Evolutionary conservation across 2,888 invertebrate genomes (phyloP), one percentile per base, ranked within the genome.

Genomic region (Pammene aurita): DNA sequence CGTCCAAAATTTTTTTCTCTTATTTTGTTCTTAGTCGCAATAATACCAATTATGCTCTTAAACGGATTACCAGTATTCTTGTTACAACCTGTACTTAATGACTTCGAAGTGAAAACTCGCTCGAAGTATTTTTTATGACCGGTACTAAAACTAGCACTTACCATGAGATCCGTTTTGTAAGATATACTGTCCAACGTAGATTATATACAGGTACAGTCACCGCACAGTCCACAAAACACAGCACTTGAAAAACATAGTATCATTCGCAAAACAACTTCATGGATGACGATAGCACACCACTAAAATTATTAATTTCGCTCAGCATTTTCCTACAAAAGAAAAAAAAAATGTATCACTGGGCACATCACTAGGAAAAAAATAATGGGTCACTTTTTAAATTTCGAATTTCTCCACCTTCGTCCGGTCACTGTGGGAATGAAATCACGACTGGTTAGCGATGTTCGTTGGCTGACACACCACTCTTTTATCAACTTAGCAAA

Each of bases 241-340:
- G 83, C 90, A 91, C 90, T 88, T 86, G 84, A 84, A 87, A 86
- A 88, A 90, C 82, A 85, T 84, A 87, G 88, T 90, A 91, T 92
- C 90, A 92, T 88, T 92, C 92, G 91, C 88, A 91, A 92, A 92
- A 91, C 77, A 92, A 91, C 88, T 92, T 92, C 85, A 92, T 91
- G 77, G 92, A 89, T 80, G 92, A 90, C 71, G 91, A 90, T 78
- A 92, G 86, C 87, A 92, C 92, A 90, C 89, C 89, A 92, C 92
- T 92, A 87, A 92, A 88, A 89, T 90, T 92, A 91, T 89, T 89
- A 87, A 90, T 89, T 90, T 92, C 92, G 86, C 86, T 86, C 92
- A 88, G 90, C 91, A 85, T 89, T 92, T 89, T 91, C 92, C 92
- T 92, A 92, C 88, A 89, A 91, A 90, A 91, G 89, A 90, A 87